Evolutionary conservation across 2,888 invertebrate species (phyloP), one percentile per base, ranked within the genome.

Genomic region (Mimumesa dahlbomi): DNA sequence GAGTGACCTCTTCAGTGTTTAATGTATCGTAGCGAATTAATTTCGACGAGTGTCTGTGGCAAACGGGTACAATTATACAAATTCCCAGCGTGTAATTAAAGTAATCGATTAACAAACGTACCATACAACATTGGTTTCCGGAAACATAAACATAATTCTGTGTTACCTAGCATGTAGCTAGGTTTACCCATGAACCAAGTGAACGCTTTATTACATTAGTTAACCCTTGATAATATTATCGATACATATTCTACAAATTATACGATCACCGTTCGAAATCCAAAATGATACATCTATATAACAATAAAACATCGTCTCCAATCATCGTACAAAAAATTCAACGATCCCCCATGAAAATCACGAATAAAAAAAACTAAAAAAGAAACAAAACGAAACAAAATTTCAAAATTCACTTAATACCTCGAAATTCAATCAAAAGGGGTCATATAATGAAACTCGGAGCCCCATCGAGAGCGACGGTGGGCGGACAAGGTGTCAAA

Each of bases 31-130:
- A 22, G 69, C 62, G 40, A 68, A 70, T 68, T 70, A 68, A 70
- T 68, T 70, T 46, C 62, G 52, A 40, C 54, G 54, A 62, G 49
- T 52, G 50, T 69, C 59, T 62, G 50, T 59, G 45, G 69, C 50
- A 62, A 62, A 31, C 46, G 31, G 56, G 40, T 46, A 54, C 62
- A 61, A 62, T 68, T 67, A 68, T 62, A 70, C 56, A 70, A 70
- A 70, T 70, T 68, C 61, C 56, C 50, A 22, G 50, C 54, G 56
- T 50, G 50, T 49, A 61, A 67, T 70, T 68, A 62, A 59, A 61
- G 70, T 62, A 70, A 70, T 68, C 62, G 70, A 68, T 67, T 67
- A 62, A 56, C 70, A 50, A 62, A 62, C 56, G 61, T 56, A 56
- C 62, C 62, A 42, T 67, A 68, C 50, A 62, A 45, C 62, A 56